These are phyloP conservation scores for Megalopta genalis DNA, from an alignment of 1,140 invertebrate species.

Conservation along the genomic window DNA sequence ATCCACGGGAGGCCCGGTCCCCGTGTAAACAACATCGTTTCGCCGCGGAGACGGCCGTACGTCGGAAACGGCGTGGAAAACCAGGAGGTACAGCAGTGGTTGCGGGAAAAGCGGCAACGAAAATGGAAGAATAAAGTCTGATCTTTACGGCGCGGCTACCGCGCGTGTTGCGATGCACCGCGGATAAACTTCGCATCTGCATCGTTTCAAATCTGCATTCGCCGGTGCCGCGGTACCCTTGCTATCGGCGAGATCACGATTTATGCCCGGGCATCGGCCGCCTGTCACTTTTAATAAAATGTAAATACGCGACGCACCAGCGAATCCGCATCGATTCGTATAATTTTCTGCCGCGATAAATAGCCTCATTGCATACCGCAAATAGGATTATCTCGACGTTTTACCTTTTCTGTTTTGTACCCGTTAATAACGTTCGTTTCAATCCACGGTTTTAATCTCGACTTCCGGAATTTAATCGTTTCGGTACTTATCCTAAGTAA, in stretches of 20 bases:
- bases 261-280: constrained; percentile 52
- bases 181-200: constrained; percentile 48
- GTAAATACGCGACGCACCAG: constrained; percentile 54
- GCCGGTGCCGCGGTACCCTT: constrained; percentile 40
- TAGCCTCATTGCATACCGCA: neutral
- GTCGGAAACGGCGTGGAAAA: constrained; percentile 3
- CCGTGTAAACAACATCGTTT: constrained; percentile 51
- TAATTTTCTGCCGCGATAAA: constrained; percentile 34
- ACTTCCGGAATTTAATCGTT: too few species aligned
- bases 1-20: neutral
- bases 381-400: constrained; percentile 7
- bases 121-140: constrained; percentile 54
- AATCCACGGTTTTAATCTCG: neutral
- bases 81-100: neutral
- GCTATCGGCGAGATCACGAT: constrained; percentile 57
- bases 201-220: constrained; percentile 40
- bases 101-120: neutral
- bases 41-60: neutral
- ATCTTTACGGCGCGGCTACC: constrained; percentile 43
- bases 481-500: too few species aligned
- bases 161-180: constrained; percentile 24
- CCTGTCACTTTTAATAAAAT: constrained; percentile 65
- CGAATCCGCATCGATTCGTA: constrained; percentile 51
- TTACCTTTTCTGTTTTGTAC: fast-evolving
- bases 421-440: constrained; percentile 22